These are phyloP conservation scores for Cataglyphis cursor DNA, from an alignment of 2,888 invertebrate genomes.

Conservation along the genomic window DNA sequence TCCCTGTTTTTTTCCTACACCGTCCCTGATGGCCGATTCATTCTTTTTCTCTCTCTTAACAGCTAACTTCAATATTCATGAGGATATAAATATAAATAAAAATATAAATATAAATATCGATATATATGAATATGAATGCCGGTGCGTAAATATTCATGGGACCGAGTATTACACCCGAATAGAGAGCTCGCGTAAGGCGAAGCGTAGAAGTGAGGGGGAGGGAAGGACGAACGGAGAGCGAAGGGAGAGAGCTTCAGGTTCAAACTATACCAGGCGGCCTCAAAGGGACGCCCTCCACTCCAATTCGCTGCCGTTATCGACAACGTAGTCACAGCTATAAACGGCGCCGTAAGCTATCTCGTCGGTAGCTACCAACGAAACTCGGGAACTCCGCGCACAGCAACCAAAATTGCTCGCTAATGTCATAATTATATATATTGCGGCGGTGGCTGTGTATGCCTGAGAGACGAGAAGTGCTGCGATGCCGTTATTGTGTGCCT, in stretches of 20 bases:
- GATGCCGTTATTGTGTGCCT: slow-evolving; percentile 30
- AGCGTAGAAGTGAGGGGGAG: not conserved
- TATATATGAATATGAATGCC: slow-evolving; percentile 37
- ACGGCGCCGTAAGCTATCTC: slow-evolving; percentile 25
- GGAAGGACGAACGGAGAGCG: not conserved
- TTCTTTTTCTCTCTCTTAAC: slow-evolving; percentile 13
- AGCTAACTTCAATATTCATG: slow-evolving; percentile 50
- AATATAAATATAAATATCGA: slow-evolving; percentile 32
- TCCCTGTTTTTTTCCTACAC: slow-evolving; percentile 15
- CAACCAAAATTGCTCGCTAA: slow-evolving; percentile 73
- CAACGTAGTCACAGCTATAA: slow-evolving; percentile 56
- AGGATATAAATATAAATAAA: slow-evolving; percentile 44
- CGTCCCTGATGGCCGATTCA: not conserved
- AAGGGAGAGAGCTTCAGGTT: slow-evolving; percentile 6
- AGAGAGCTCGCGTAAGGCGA: slow-evolving; percentile 29
- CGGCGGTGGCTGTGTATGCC: slow-evolving; percentile 21
- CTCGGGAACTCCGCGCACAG: slow-evolving; percentile 40
- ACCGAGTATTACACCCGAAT: slow-evolving; percentile 40
- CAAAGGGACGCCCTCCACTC: slow-evolving; percentile 43
- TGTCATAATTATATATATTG: slow-evolving; percentile 72
- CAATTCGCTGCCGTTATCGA: slow-evolving; percentile 45
- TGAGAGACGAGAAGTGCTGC: slow-evolving; percentile 33
- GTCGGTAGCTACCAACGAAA: slow-evolving; percentile 39
- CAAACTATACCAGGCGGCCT: slow-evolving; percentile 41
- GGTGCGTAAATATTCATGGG: slow-evolving; percentile 44